Evolutionary conservation across 1,140 invertebrate species (phyloP), one percentile per base, ranked within the genome.

Genomic region (Papilio dardanus): DNA sequence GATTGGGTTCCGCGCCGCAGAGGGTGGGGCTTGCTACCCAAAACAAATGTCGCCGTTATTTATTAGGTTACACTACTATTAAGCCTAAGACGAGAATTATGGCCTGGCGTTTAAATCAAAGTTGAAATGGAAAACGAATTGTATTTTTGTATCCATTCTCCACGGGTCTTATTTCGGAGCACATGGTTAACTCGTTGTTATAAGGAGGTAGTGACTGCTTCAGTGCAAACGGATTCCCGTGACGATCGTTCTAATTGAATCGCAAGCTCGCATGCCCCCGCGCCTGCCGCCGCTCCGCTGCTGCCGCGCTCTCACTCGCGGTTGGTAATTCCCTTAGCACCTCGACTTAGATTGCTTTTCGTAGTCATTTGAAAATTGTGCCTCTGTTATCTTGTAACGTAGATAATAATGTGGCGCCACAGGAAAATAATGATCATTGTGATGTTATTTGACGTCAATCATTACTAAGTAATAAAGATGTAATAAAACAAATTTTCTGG

Each of bases 21-120:
- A 93, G 91, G 91, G 91, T 92, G 91, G 91, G 85, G 91, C 89
- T 93, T 93, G 89, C 80, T 90, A 88, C 89, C 88, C 84, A 91
- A 93, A 93, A 93, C 91, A 93, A 93, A 93, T 90, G 91, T 92
- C 91, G 90, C 88, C 87, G 90, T 93, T 91, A 93, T 93, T 93
- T 93, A 93, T 93, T 93, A 89, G 88, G 90, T 92, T 88, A 91
- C 86, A 84, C 74, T 84, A 80, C 83, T 86, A 90, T 91, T 90
- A 88, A 84, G 88, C 85, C 86, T 90, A 90, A 91, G 89, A 88
- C 81, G 86, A 84, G 85, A 86, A 88, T 87, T 86, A 86, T 83
- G 80, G 77, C 75, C 77, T 68, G 40, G 67, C 76, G 77, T 76
- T 80, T 62, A 54, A 35, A 74, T 71, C 42, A 62, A 24, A 54